These are phyloP conservation scores for Chalcosyrphus nemorum DNA, from an alignment of 2,888 invertebrate genomes.

Conservation along the genomic window DNA sequence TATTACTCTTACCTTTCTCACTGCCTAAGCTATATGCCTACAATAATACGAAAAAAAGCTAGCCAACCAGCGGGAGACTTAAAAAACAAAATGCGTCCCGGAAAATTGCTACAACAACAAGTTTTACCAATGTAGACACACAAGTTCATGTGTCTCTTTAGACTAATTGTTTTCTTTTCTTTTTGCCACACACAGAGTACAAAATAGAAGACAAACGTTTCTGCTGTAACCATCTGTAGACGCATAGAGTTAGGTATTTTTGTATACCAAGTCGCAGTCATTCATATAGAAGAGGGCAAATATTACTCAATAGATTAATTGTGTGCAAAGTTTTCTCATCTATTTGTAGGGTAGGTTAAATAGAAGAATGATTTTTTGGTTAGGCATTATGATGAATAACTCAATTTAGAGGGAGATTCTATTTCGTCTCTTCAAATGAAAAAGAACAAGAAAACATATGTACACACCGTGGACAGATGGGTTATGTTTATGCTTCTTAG, in stretches of 20 bases:
- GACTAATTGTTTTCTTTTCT: constrained; percentile 5
- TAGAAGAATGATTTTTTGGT: neutral
- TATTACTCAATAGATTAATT: neutral
- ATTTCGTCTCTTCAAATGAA: neutral
- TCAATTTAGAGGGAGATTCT: too few species aligned
- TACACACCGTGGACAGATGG: neutral
- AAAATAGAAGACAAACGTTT: neutral
- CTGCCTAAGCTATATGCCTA: constrained; percentile 9
- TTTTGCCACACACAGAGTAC: neutral
- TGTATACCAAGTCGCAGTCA: neutral
- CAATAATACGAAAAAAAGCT: neutral
- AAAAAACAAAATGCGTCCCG: constrained; percentile 28
- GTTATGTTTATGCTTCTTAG: too few species aligned
- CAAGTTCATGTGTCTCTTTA: neutral
- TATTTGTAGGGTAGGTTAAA: neutral
- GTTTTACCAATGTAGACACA: neutral
- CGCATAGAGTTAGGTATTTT: constrained; percentile 4
- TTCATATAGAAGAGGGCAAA: neutral
- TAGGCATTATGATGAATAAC: neutral
- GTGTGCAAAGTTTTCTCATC: neutral
- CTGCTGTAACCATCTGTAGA: constrained; percentile 9
- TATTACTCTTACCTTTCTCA: neutral
- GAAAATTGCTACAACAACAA: constrained; percentile 36
- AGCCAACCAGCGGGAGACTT: neutral
- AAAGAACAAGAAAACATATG: too few species aligned